Conservation (phyloP, 2,113 vertebrate species). For the Raja brachyura region DNA sequence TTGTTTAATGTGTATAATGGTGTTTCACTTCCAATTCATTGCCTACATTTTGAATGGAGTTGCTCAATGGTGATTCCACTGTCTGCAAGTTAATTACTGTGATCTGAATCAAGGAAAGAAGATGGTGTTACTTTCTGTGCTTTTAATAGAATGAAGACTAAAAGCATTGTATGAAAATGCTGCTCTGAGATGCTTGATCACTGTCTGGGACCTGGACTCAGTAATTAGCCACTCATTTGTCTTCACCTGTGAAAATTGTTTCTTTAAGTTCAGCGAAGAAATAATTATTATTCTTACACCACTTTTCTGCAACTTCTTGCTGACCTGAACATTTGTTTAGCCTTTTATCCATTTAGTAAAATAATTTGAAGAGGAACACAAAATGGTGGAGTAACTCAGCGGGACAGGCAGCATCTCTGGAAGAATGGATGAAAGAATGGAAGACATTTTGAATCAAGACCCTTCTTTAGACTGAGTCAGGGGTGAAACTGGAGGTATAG, state of each 20-base stretch:
- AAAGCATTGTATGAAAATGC: not conserved
- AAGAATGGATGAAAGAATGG: too few relatives aligned
- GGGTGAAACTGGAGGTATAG: too few relatives aligned
- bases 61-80: not conserved
- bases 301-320: not conserved
- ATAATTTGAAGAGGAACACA: too few relatives aligned
- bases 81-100: not conserved
- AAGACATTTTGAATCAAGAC: too few relatives aligned
- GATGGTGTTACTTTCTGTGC: not conserved
- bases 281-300: not conserved
- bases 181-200: not conserved
- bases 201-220: not conserved
- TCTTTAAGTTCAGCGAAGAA: not conserved
- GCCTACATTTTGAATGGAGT: not conserved
- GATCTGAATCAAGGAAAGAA: not conserved
- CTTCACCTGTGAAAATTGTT: not conserved
- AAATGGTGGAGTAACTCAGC: too few relatives aligned
- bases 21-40: not conserved
- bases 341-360: not conserved
- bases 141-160: not conserved
- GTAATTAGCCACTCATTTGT: not conserved
- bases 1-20: not conserved
- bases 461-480: too few relatives aligned
- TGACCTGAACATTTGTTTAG: not conserved
- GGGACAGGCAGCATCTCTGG: too few relatives aligned